Evolutionary conservation across 2,797 vertebrate species (phyloP), one percentile per base, ranked within the genome.

Genomic region (Falco cherrug): DNA sequence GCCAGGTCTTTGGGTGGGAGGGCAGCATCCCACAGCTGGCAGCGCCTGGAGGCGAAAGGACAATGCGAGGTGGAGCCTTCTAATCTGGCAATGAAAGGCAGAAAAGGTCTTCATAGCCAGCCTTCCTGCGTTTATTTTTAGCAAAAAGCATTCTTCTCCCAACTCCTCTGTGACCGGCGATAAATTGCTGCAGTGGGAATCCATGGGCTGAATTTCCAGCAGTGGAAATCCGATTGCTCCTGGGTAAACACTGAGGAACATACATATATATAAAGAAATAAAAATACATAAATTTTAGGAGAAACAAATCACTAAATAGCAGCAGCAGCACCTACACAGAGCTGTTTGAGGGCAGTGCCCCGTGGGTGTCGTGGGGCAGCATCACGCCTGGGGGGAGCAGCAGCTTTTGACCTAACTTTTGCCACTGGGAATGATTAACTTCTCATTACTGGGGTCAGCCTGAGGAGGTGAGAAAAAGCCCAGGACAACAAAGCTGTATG

Each of bases 341-440:
- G 6, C 35, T 31, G 51, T 28, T 37, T 20, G 13, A 45, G 35
- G 37, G 25, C 54, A 71, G 73, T 25, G 11, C 31, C 65, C 69
- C 3, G 0, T 0, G 26, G 57, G 45, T 63, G 53, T 79, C 2
- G 5, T 7, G 47, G 48, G 75, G 53, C 11, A 20, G 74, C 2
- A 0, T 22, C 73, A 47, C 1, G 15, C 51, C 43, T 29, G 3
- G 6, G 16, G 37, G 21, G 5, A 84, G 57, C 10, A 3, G 54
- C 68, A 70, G 91, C 71, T 93, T 85, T 45, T 75, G 50, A 87
- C 33, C 33, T 41, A 47, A 19, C 20, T 65, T 83, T 92, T 86
- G 33, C 56, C 91, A 39, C 35, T 57, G 90, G 91, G 35, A 97
- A 87, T 89, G 89, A 96, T 94, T 87, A 71, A 86, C 59, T 92